Evolutionary conservation across 2,113 vertebrate species (phyloP).

Genomic region (Brienomyrus brachyistius): DNA sequence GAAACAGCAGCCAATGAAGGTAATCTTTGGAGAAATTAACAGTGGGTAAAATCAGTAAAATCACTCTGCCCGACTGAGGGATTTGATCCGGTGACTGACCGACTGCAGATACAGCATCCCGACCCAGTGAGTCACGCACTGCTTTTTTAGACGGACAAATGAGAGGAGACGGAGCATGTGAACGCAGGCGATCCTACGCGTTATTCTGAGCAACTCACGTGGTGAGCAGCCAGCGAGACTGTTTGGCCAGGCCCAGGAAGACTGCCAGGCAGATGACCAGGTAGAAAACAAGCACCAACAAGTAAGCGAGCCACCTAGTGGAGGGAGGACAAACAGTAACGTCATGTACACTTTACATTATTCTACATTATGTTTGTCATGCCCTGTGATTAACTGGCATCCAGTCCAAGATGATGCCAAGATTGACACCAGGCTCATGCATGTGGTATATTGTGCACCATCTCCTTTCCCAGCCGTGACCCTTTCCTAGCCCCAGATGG

Average conservation of each 20-base stretch:
- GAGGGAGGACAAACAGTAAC: constrained; percentile 15
- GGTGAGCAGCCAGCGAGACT: constrained; percentile 74
- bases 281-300: constrained; percentile 83
- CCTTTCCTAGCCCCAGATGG: not conserved
- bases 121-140: not conserved
- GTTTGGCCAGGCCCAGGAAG: constrained; percentile 82
- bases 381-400: not conserved
- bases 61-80: not conserved
- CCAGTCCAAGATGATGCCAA: not conserved
- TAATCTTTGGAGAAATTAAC: not conserved
- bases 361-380: not conserved
- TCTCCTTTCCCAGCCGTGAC: not conserved
- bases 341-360: constrained; percentile 8
- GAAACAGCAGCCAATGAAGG: not conserved
- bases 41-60: not conserved
- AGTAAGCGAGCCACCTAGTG: constrained; percentile 85
- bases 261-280: constrained; percentile 79
- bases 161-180: not conserved
- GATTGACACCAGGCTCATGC: not conserved
- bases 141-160: not conserved
- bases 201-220: constrained; percentile 63
- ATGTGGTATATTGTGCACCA: no score
- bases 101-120: not conserved
- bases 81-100: not conserved
- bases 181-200: not conserved